These are phyloP conservation scores for Leptinotarsa juncta DNA, from an alignment of 2,888 invertebrate species.

Conservation along the genomic window DNA sequence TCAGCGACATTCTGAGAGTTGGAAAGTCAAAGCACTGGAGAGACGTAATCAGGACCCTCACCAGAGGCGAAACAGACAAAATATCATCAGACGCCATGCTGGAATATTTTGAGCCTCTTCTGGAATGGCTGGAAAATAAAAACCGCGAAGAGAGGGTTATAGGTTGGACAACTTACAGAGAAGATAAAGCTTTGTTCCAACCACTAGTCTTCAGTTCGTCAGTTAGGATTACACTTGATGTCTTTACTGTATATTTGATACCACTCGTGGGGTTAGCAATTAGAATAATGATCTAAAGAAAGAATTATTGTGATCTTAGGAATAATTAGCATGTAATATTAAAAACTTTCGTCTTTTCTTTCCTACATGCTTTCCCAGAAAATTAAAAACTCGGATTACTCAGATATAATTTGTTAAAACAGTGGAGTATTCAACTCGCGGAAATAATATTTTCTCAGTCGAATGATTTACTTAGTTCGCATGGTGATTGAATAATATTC, in stretches of 20 bases:
- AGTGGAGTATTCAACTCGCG: too few relatives aligned
- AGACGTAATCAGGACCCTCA: slow-evolving; percentile 80
- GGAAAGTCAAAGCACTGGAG: slow-evolving; percentile 77
- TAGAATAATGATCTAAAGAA: not conserved
- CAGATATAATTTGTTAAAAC: too few relatives aligned
- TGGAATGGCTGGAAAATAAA: slow-evolving; percentile 81
- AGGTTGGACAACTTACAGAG: slow-evolving; percentile 79
- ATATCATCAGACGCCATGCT: slow-evolving; percentile 82
- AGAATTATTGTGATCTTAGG: not conserved
- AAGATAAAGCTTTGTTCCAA: slow-evolving; percentile 74
- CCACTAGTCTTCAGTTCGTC: slow-evolving; percentile 50
- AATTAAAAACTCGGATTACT: too few relatives aligned
- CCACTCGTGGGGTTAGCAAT: not conserved
- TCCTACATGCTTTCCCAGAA: too few relatives aligned
- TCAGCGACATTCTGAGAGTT: slow-evolving; percentile 76
- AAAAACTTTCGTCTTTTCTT: too few relatives aligned
- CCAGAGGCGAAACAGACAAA: slow-evolving; percentile 76
- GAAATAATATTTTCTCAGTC: too few relatives aligned
- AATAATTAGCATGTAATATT: not conserved
- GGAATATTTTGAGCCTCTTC: slow-evolving; percentile 85
- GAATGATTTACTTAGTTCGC: too few relatives aligned
- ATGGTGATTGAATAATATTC: too few relatives aligned
- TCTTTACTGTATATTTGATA: not conserved
- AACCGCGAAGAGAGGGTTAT: slow-evolving; percentile 78
- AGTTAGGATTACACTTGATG: not conserved